Percentiles rank a stretch among this genome's conserved stretches.
phyloP scores from a whole-genome alignment of 2,888 invertebrate genomes.

The Ectemnius lituratus region DNA sequence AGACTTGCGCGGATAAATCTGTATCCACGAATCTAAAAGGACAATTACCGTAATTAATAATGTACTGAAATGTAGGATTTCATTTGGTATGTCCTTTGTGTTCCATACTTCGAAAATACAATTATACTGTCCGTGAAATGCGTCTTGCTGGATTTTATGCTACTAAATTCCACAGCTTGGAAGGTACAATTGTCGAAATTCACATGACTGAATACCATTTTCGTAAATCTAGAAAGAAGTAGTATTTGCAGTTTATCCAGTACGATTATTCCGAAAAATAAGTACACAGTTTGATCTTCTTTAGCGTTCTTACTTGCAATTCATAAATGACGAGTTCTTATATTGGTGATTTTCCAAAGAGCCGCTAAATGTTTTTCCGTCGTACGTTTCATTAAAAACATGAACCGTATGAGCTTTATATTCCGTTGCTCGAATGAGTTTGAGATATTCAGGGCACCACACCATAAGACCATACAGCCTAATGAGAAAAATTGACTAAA shows the following conservation, averaged over 20 bases:
- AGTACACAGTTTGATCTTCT: neutral
- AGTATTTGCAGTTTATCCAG: neutral
- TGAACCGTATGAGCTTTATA: constrained; percentile 70
- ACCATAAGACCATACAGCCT: constrained; percentile 81
- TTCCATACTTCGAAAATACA: constrained; percentile 81
- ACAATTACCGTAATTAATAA: too few species aligned
- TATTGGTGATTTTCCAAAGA: constrained; percentile 84
- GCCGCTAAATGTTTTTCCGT: constrained; percentile 79
- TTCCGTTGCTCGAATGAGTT: constrained; percentile 74
- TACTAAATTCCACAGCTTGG: constrained; percentile 84
- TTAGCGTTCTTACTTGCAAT: constrained; percentile 78
- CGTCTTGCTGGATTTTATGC: constrained; percentile 85
- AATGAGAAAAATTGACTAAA: constrained; percentile 62
- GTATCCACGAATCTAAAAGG: constrained; percentile 83
- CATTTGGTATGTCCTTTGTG: neutral
- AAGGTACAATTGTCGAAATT: constrained; percentile 86
- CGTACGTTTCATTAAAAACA: constrained; percentile 74
- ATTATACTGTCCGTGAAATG: constrained; percentile 83
- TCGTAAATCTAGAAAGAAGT: constrained; percentile 79
- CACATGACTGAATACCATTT: constrained; percentile 86
- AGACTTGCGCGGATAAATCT: constrained; percentile 81
- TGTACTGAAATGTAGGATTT: neutral
- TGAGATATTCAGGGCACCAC: constrained; percentile 81
- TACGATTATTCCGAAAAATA: neutral
- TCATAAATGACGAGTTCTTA: constrained; percentile 81